Evolutionary conservation across 2,888 invertebrate genomes (phyloP).

Genomic region (Oasisia sp.): DNA sequence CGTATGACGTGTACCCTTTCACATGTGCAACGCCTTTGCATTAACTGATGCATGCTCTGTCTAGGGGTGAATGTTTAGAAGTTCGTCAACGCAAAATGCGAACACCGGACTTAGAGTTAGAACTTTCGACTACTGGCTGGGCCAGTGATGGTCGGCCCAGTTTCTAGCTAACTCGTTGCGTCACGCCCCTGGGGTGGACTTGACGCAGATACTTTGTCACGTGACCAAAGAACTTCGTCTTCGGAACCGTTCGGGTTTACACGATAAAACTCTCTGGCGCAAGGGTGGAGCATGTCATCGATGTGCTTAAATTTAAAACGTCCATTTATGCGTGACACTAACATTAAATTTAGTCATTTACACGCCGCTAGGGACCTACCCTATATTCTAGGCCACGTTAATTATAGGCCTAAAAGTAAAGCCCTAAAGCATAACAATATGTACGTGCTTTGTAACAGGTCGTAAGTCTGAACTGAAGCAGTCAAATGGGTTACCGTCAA

Average conservation of each 20-base stretch:
- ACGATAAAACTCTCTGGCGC: neutral
- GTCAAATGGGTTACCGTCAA: too few relatives aligned
- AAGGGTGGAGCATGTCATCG: neutral
- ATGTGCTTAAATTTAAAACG: neutral
- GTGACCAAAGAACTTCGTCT: neutral
- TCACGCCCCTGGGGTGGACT: neutral
- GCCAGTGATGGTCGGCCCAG: neutral
- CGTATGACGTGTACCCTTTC: neutral
- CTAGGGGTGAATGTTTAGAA: neutral
- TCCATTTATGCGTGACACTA: neutral
- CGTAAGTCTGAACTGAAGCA: too few relatives aligned
- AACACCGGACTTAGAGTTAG: neutral
- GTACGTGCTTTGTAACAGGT: too few relatives aligned
- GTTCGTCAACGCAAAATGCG: neutral
- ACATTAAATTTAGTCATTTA: too few relatives aligned
- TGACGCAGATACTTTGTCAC: neutral
- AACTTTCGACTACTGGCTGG: neutral
- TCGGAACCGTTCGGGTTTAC: neutral
- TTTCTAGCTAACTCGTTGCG: neutral
- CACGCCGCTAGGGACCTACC: too few relatives aligned
- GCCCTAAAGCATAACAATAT: too few relatives aligned
- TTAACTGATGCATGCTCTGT: neutral
- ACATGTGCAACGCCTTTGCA: neutral
- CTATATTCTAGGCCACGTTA: too few relatives aligned
- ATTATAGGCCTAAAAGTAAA: too few relatives aligned